Conservation (phyloP, 2,888 invertebrate species). For the Drosophila prostipennis region DNA sequence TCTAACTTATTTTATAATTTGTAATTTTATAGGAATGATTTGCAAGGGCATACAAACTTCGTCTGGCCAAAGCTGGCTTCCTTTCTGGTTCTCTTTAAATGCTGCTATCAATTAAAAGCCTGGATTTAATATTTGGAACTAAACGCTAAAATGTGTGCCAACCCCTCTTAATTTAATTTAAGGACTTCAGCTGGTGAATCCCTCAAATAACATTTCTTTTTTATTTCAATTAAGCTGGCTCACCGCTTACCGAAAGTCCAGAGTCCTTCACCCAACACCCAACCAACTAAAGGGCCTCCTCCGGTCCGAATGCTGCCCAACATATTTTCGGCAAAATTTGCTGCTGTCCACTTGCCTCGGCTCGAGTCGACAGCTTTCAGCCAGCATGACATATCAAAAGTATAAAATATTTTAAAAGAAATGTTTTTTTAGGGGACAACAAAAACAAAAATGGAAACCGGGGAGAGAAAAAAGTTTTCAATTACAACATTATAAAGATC, state of each 20-base stretch:
- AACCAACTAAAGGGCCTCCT: conserved; percentile 6
- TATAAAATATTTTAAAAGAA: conserved; percentile 76
- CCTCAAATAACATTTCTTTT: conserved; percentile 1
- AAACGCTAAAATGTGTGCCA: too few relatives aligned
- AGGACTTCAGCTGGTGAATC: background rate
- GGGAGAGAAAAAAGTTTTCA: conserved; percentile 74
- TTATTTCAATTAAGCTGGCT: conserved; percentile 41
- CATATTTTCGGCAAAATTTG: conserved; percentile 50
- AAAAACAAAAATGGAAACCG: conserved; percentile 29
- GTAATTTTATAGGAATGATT: too few relatives aligned
- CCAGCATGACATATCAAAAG: conserved; percentile 77
- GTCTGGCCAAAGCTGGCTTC: too few relatives aligned
- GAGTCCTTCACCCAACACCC: conserved; percentile 10
- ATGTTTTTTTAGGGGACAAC: conserved; percentile 58
- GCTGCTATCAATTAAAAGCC: too few relatives aligned
- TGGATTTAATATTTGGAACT: too few relatives aligned
- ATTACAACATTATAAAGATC: conserved; percentile 84
- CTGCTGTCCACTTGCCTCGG: conserved; percentile 26
- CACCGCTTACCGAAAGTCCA: conserved; percentile 3
- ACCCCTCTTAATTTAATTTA: background rate
- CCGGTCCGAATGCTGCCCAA: conserved; percentile 9
- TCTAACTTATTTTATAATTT: too few relatives aligned
- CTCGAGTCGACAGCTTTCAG: conserved; percentile 69
- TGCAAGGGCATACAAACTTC: too few relatives aligned
- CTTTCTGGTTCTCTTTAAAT: too few relatives aligned